Conservation (phyloP, 2,888 invertebrate species). For the Augiades crinisus region DNA sequence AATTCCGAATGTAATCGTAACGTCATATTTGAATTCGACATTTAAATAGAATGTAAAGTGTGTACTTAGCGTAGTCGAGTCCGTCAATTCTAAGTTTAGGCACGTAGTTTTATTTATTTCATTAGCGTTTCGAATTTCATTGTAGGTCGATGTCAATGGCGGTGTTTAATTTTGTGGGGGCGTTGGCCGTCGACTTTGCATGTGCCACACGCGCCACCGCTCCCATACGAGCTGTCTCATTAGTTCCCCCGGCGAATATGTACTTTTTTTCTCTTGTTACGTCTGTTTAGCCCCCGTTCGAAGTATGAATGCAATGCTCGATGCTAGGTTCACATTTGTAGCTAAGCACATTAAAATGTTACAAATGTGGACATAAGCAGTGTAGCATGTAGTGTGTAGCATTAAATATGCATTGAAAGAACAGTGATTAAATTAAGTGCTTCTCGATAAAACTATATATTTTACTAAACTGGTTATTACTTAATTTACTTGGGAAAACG, state of each 20-base stretch:
- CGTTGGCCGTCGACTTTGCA: conserved; percentile 54
- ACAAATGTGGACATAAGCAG: too few relatives aligned
- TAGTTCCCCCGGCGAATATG: conserved; percentile 54
- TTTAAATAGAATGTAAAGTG: conserved; percentile 11
- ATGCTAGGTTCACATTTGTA: too few relatives aligned
- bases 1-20: neutral
- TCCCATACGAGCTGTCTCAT: conserved; percentile 58
- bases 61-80: conserved; percentile 10
- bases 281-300: conserved; percentile 54
- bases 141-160: conserved; percentile 47
- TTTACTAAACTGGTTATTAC: too few relatives aligned
- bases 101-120: conserved; percentile 28
- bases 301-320: conserved; percentile 51
- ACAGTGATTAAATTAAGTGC: too few relatives aligned
- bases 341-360: too few relatives aligned
- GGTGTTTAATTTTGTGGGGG: conserved; percentile 52
- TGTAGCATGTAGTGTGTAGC: too few relatives aligned
- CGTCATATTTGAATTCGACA: conserved; percentile 1
- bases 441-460: too few relatives aligned
- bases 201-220: conserved; percentile 43
- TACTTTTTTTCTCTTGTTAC: conserved; percentile 58
- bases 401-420: too few relatives aligned
- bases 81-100: conserved; percentile 14
- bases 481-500: too few relatives aligned
- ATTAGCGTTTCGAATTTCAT: conserved; percentile 55